A percentile compares a stretch with the other conserved stretches of the same genome.
Conservation (phyloP, 2,113 vertebrate genomes). For the Macheiramphus alcinus region DNA sequence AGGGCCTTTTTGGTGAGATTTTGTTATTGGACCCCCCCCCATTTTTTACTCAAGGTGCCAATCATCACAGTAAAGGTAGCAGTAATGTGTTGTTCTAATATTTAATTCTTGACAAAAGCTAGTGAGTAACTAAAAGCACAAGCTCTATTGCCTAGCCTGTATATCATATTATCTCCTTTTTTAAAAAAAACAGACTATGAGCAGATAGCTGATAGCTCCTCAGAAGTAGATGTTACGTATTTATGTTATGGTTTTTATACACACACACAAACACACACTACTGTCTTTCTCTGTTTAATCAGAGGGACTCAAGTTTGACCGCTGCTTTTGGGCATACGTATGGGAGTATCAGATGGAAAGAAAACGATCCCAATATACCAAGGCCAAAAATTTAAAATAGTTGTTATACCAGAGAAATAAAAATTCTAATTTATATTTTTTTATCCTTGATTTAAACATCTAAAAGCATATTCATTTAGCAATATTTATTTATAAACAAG, state of each 20-base stretch:
- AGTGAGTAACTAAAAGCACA: not conserved
- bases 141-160: not conserved
- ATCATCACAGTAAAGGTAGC: not conserved
- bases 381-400: not conserved
- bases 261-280: not conserved
- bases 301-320: not conserved
- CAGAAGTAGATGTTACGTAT: not conserved
- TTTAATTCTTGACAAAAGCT: not conserved
- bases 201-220: not conserved
- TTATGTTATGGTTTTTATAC: not conserved
- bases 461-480: not conserved
- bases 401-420: not conserved
- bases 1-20: not conserved
- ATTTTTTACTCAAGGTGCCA: not conserved
- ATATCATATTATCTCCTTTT: not conserved
- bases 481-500: not conserved
- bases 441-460: not conserved
- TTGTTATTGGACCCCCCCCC: not conserved
- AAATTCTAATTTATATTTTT: not conserved
- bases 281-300: not conserved
- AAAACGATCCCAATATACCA: not conserved
- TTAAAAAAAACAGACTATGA: not conserved
- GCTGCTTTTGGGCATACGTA: not conserved
- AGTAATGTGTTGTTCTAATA: not conserved
- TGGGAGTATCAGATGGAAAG: not conserved